Percentiles rank a stretch among this genome's conserved stretches.
phyloP scores from a whole-genome alignment of 1,140 invertebrate genomes.

The Pogonognathellus flavescens region DNA sequence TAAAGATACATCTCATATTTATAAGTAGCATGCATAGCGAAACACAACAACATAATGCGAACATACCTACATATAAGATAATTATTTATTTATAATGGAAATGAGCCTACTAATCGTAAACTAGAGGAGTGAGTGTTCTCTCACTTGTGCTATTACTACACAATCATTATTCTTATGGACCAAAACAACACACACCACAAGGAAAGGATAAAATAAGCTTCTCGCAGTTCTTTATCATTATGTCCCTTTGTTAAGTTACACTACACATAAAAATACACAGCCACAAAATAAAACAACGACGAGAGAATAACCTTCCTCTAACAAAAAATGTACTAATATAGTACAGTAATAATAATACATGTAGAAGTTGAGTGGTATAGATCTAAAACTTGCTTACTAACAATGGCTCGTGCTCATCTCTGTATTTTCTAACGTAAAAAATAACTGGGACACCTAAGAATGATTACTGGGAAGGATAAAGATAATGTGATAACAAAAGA shows the following conservation, averaged over 20 bases:
- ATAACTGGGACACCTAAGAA: slow-evolving; percentile 31
- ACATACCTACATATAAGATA: background rate
- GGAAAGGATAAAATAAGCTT: slow-evolving; percentile 11
- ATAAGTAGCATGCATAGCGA: background rate
- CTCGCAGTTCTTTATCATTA: background rate
- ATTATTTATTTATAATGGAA: background rate
- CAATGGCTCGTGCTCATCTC: too few species aligned
- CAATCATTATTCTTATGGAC: background rate
- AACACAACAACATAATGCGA: background rate
- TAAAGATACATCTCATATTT: background rate
- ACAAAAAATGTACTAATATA: background rate
- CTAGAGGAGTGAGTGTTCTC: background rate
- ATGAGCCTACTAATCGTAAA: background rate
- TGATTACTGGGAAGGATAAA: background rate
- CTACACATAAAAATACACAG: too few species aligned
- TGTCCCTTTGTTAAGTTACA: background rate
- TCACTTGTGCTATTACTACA: background rate
- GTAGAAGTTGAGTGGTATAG: too few species aligned
- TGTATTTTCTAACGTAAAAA: background rate
- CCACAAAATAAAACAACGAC: too few species aligned
- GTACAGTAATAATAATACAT: background rate
- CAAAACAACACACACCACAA: background rate
- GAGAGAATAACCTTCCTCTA: background rate
- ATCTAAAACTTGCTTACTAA: background rate
- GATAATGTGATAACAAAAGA: background rate